Evolutionary conservation across 1,140 invertebrate genomes (phyloP).

Genomic region (Orchestia grillus): DNA sequence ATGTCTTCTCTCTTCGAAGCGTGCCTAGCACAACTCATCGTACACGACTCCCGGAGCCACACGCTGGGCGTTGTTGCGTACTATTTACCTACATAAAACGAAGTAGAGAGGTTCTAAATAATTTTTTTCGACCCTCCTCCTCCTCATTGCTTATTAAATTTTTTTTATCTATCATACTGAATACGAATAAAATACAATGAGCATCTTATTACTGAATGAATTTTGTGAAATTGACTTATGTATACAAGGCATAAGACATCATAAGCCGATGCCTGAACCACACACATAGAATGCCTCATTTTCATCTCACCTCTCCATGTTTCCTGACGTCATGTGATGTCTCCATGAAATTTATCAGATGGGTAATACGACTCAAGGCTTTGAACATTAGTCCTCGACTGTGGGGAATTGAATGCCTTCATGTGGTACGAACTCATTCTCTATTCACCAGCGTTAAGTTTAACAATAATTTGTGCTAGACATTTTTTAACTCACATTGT

Average conservation of each 20-base stretch:
- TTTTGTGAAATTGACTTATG: not conserved
- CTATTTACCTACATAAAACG: no score
- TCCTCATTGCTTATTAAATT: no score
- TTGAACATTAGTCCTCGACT: not conserved
- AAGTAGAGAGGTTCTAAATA: no score
- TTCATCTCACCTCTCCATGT: not conserved
- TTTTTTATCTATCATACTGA: no score
- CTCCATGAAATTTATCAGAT: not conserved
- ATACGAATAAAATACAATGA: no score
- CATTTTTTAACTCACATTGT: not conserved
- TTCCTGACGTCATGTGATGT: not conserved
- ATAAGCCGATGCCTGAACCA: not conserved
- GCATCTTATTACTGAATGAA: not conserved
- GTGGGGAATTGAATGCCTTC: not conserved
- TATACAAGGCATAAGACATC: not conserved
- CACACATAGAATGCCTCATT: not conserved
- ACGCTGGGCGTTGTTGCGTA: no score
- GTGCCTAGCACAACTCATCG: no score
- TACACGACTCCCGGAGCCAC: no score
- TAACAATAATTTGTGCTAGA: not conserved
- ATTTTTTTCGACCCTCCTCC: no score
- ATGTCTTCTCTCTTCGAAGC: no score
- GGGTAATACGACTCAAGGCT: not conserved
- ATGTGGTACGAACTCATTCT: not conserved
- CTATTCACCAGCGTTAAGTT: not conserved